phyloP scores from a whole-genome alignment of 2,113 vertebrate genomes.

The Stigmatopora argus region DNA sequence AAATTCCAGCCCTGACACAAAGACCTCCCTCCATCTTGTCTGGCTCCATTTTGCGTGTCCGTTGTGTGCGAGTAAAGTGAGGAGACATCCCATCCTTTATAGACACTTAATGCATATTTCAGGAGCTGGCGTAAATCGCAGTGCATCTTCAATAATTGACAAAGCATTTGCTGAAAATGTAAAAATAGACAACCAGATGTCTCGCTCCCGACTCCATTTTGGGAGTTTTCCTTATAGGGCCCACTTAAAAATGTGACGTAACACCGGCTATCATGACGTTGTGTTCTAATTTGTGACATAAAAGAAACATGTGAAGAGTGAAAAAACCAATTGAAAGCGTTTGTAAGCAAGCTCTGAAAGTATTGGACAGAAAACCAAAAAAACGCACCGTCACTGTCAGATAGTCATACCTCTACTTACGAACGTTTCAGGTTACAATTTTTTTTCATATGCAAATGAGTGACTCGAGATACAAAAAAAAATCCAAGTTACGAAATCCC shows the following conservation, averaged over 20 bases:
- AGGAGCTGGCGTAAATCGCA: constrained; percentile 62
- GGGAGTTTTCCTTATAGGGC: neutral
- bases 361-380: no score
- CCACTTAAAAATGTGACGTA: neutral
- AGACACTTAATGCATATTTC: constrained; percentile 66
- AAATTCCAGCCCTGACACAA: constrained; percentile 35
- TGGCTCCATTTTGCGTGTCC: constrained; percentile 19
- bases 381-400: no score
- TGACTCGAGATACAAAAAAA: no score
- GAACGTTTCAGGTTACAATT: no score
- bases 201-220: neutral
- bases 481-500: no score
- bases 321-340: no score
- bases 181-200: constrained; percentile 24
- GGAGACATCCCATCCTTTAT: constrained; percentile 55
- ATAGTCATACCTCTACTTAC: no score
- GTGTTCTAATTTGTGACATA: neutral
- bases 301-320: no score
- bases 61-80: constrained; percentile 17
- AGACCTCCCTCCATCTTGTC: constrained; percentile 21
- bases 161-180: constrained; percentile 47
- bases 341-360: no score
- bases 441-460: no score
- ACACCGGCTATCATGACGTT: neutral
- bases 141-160: constrained; percentile 60